Base-by-base conservation (phyloP, 2,888 invertebrate species). In the Hololepta plana region DNA sequence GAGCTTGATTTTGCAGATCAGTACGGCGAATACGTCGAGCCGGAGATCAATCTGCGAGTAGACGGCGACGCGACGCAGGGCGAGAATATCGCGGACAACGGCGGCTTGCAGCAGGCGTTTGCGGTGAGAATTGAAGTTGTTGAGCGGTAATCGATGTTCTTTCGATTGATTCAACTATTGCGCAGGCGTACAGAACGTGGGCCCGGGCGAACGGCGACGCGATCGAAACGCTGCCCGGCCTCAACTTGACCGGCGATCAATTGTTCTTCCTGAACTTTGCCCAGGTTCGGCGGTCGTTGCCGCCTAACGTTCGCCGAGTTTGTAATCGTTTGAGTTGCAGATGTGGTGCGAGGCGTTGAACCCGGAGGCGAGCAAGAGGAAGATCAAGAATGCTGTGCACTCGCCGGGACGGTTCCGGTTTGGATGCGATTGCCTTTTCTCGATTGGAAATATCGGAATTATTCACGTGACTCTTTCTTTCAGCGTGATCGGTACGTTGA, bases 11-110 rank as follows among this genome's bases (percentile, higher is more conserved):
- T 37, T 43, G 20, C 38, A 47, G 74, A 90, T 35, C 93, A 90
- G 46, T 90, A 88, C 41, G 72, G 73, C 29, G 72, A 68, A 37
- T 93, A 85, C 42, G 64, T 72, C 0, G 72, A 91, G 3, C 68
- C 75, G 1, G 84, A 84, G 45, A 74, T 85, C 24, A 70, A 72
- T 35, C 68, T 77, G 53, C 62, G 69, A 12, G 58, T 82, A 4
- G 75, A 82, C 40, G 81, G 82, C 2, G 60, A 72, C 28, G 75
- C 72, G 41, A 91, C 91, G 0, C 53, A 71, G 59, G 84, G 84
- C 2, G 93, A 93, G 55, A 93, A 95, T 46, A 93, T 95, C 42
- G 93, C 93, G 0, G 95, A 95, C 49, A 93, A 93, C 47, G 93
- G 93, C 0, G 93, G 93, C 1, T 67, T 95, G 27, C 87, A 91